Percentiles rank a stretch among this genome's conserved stretches.
These are phyloP conservation scores for Ophraella communa DNA, from an alignment of 2,888 invertebrate species.

Conservation along the genomic window DNA sequence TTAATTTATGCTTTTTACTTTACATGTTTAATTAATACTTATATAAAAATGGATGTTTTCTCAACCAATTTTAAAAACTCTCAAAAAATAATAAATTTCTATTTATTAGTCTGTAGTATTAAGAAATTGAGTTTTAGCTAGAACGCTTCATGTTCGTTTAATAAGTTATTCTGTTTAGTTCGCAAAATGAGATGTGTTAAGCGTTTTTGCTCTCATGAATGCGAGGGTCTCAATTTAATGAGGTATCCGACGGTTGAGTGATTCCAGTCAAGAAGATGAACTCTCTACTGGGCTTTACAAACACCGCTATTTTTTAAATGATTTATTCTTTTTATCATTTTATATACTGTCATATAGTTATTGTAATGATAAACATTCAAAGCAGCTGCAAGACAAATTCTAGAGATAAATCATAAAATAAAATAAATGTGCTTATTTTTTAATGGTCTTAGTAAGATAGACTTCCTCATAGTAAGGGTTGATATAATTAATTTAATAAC, in stretches of 20 bases:
- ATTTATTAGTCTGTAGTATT: neutral
- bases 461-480: too few species aligned
- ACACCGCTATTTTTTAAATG: neutral
- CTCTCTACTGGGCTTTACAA: neutral
- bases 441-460: neutral
- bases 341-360: neutral
- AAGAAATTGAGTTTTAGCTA: conserved; percentile 25
- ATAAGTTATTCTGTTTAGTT: conserved; percentile 41
- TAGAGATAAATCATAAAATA: neutral
- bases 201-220: conserved; percentile 31
- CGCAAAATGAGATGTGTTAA: conserved; percentile 36
- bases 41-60: too few species aligned
- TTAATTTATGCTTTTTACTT: too few species aligned
- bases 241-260: conserved; percentile 16
- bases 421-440: too few species aligned
- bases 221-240: conserved; percentile 20
- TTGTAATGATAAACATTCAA: neutral
- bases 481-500: too few species aligned
- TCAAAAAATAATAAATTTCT: neutral
- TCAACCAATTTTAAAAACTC: neutral
- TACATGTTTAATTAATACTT: too few species aligned
- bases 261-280: conserved; percentile 11
- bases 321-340: conserved; percentile 4
- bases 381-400: neutral
- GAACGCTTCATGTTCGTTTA: conserved; percentile 35